These are phyloP conservation scores for Dendroctonus ponderosae DNA, from an alignment of 1,140 invertebrate species.

Conservation along the genomic window DNA sequence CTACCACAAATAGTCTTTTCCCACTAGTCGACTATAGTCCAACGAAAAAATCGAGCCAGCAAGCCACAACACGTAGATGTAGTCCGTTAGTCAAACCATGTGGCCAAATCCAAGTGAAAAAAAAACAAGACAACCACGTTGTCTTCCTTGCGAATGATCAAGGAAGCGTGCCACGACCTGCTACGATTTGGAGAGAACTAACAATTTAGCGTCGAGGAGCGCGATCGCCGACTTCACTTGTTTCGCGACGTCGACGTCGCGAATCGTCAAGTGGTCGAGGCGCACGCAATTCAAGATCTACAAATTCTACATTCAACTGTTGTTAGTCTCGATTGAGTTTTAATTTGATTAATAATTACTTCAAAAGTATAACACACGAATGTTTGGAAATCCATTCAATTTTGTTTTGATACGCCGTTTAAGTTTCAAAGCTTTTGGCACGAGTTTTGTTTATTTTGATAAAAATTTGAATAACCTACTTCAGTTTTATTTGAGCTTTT, in stretches of 20 bases:
- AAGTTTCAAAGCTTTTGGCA: too few relatives aligned
- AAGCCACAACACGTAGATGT: too few relatives aligned
- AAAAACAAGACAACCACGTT: constrained; percentile 22
- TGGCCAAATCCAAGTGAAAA: not conserved
- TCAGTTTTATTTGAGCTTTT: too few relatives aligned
- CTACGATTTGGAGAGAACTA: constrained; percentile 25
- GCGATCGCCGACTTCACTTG: constrained; percentile 19
- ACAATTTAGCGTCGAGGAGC: constrained; percentile 5
- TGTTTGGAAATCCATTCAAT: too few relatives aligned
- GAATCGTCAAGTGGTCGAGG: constrained; percentile 14
- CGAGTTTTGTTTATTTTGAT: too few relatives aligned
- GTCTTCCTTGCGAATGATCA: constrained; percentile 13
- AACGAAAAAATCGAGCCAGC: not conserved
- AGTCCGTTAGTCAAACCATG: too few relatives aligned
- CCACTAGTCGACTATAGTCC: constrained; percentile 4
- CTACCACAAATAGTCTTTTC: not conserved
- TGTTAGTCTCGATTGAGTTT: not conserved
- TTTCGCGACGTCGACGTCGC: constrained; percentile 5
- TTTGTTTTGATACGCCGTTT: too few relatives aligned
- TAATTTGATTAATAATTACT: too few relatives aligned
- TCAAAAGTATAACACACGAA: too few relatives aligned
- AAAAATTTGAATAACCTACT: too few relatives aligned
- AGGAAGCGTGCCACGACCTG: constrained; percentile 12
- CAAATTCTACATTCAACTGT: not conserved
- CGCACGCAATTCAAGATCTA: not conserved